Evolutionary conservation across 2,797 vertebrate genomes (phyloP).

Genomic region (Pseudocheirus occidentalis): DNA sequence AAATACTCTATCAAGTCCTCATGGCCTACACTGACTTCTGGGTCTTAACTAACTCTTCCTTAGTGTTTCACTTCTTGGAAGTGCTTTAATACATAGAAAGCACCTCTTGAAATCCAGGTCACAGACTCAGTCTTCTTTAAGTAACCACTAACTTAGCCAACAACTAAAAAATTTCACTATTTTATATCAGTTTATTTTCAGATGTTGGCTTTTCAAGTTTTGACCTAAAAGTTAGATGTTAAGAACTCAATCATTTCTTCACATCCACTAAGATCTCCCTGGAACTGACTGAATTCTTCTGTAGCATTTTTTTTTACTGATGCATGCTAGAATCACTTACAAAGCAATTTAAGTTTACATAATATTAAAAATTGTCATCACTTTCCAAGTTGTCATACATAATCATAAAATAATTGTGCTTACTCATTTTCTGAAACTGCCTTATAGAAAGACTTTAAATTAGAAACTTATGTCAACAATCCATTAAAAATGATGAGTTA

Average conservation of each 20-base stretch:
- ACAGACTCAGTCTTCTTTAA: slow-evolving; percentile 71
- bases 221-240: slow-evolving; percentile 83
- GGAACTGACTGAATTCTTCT: slow-evolving; percentile 83
- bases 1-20: slow-evolving; percentile 38
- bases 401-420: slow-evolving; percentile 31
- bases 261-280: slow-evolving; percentile 78
- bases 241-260: slow-evolving; percentile 85
- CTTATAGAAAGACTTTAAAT: background rate
- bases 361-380: slow-evolving; percentile 65
- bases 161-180: slow-evolving; percentile 74
- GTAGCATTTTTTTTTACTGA: slow-evolving; percentile 76
- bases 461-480: background rate
- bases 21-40: background rate
- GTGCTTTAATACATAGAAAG: slow-evolving; percentile 18
- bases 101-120: slow-evolving; percentile 60
- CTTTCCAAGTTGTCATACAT: slow-evolving; percentile 54
- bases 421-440: slow-evolving; percentile 1
- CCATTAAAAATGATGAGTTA: background rate
- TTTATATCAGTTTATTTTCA: slow-evolving; percentile 82
- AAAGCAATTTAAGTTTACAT: slow-evolving; percentile 44
- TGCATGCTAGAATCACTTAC: slow-evolving; percentile 56
- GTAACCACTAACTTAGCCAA: slow-evolving; percentile 46
- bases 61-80: slow-evolving; percentile 32
- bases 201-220: slow-evolving; percentile 81
- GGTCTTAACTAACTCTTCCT: slow-evolving; percentile 46